Evolutionary conservation across 2,888 invertebrate genomes (phyloP).

Genomic region (Melanchra persicariae): DNA sequence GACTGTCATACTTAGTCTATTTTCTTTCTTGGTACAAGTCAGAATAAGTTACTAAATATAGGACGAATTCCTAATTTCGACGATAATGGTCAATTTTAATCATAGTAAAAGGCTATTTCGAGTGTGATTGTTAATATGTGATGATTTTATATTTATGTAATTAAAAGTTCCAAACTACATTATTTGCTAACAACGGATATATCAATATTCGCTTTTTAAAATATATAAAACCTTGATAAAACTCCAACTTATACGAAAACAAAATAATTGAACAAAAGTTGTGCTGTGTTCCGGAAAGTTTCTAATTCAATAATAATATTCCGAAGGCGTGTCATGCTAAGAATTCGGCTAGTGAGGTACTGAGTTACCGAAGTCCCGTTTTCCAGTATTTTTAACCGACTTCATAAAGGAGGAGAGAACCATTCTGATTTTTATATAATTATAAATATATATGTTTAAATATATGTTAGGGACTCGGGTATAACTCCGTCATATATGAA

Average conservation of each 20-base stretch:
- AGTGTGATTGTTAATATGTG: not conserved
- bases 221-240: not conserved
- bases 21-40: too few species aligned
- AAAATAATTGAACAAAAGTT: constrained; percentile 10
- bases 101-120: too few species aligned
- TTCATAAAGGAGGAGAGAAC: too few species aligned
- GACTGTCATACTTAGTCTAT: too few species aligned
- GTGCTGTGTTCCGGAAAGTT: constrained; percentile 19
- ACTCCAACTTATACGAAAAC: constrained; percentile 11
- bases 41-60: not conserved
- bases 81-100: too few species aligned
- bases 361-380: not conserved
- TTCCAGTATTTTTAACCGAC: constrained; percentile 1
- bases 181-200: not conserved
- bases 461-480: too few species aligned
- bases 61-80: not conserved
- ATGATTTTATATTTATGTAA: too few species aligned
- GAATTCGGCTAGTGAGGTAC: constrained; percentile 2
- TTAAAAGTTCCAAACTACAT: not conserved
- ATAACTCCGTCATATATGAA: too few species aligned
- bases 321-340: constrained; percentile 9
- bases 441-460: too few species aligned
- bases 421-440: too few species aligned
- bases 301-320: constrained; percentile 39
- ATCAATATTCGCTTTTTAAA: too few species aligned